Evolutionary conservation across 2,113 vertebrate species (phyloP).

Genomic region (Raja brachyura): DNA sequence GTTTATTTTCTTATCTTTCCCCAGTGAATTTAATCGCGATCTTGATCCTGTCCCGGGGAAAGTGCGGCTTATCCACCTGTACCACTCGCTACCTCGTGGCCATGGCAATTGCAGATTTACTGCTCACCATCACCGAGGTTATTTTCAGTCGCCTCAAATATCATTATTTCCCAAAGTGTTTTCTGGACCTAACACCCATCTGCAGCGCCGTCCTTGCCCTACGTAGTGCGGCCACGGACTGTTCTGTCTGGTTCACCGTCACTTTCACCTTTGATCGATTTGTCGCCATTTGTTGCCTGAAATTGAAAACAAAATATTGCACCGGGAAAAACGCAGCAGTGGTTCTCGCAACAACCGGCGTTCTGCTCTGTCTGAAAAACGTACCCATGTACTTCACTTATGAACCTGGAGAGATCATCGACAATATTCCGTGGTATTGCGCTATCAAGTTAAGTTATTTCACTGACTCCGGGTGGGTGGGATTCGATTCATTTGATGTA

Average conservation of each 20-base stretch:
- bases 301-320: background rate
- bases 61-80: no score
- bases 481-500: no score
- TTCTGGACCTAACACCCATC: background rate
- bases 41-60: no score
- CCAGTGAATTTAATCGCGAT: no score
- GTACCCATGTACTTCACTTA: no score
- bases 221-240: background rate
- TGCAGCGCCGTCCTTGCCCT: background rate
- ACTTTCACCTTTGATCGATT: background rate
- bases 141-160: background rate
- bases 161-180: background rate
- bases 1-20: background rate
- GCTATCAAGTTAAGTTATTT: no score
- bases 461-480: no score
- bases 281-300: background rate
- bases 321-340: no score
- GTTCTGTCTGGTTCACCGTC: background rate
- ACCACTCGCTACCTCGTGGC: background rate
- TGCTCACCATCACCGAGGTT: background rate
- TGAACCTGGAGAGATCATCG: no score
- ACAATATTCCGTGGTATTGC: no score
- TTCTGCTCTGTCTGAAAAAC: no score
- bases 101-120: background rate
- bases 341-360: no score